Evolutionary conservation across 35 echinoderm and acorn worm species (phyloP).

Genomic region (Eucidaris tribuloides): DNA sequence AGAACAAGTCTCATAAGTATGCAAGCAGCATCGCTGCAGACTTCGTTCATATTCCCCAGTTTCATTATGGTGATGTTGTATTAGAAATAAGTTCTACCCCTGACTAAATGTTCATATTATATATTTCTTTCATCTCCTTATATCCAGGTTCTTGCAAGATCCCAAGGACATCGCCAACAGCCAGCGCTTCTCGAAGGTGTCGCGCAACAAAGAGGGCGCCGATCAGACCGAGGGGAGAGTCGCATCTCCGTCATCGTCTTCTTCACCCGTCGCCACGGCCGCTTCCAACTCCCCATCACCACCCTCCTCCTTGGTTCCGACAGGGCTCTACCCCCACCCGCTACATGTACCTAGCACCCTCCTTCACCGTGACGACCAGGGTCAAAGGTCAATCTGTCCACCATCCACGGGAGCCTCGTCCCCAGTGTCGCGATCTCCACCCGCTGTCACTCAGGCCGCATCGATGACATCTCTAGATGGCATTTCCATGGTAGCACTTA

Average conservation of each 20-base stretch:
- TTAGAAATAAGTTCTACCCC: too few species aligned
- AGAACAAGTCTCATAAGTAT: too few species aligned
- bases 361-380: neutral
- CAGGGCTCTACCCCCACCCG: too few species aligned
- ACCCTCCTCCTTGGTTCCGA: too few species aligned
- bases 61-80: too few species aligned
- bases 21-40: too few species aligned
- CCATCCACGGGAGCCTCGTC: neutral
- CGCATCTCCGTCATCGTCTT: neutral
- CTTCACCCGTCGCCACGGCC: neutral
- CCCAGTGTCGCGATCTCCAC: neutral
- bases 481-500: neutral
- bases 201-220: conserved; percentile 25
- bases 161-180: conserved; percentile 71
- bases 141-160: conserved; percentile 70
- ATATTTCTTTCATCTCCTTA: too few species aligned
- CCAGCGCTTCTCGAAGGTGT: conserved; percentile 62
- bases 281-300: neutral
- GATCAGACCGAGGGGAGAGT: neutral
- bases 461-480: neutral
- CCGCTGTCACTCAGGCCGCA: neutral
- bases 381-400: conserved; percentile 12
- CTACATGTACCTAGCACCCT: too few species aligned
- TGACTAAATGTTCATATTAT: too few species aligned
- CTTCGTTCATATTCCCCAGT: too few species aligned